phyloP scores from a whole-genome alignment of 2,113 vertebrate genomes.

The Nestor notabilis region DNA sequence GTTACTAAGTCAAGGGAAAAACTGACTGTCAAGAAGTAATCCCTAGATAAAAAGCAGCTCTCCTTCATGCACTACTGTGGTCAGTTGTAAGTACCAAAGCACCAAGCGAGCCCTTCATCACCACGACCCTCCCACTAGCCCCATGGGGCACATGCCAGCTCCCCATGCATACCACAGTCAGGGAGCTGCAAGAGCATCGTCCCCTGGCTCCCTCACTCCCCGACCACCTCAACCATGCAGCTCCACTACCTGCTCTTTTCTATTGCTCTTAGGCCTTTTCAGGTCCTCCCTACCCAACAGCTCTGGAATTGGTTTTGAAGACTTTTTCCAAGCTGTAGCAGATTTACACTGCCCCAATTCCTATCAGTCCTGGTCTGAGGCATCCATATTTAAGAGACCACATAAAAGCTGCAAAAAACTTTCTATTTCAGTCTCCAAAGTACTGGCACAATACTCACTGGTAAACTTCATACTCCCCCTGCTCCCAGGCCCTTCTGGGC shows the following conservation, averaged over 20 bases:
- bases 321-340: accelerated
- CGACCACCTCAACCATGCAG: accelerated
- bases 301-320: not conserved
- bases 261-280: not conserved
- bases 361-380: accelerated
- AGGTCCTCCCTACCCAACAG: accelerated
- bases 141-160: accelerated
- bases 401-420: not conserved
- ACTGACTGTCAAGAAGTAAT: not conserved
- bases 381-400: not conserved
- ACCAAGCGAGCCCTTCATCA: accelerated
- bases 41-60: not conserved
- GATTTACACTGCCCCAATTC: not conserved
- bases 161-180: accelerated
- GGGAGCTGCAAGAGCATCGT: accelerated
- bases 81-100: accelerated
- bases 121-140: accelerated
- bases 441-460: not conserved
- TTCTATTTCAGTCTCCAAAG: not conserved
- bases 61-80: accelerated
- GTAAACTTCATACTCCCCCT: not conserved
- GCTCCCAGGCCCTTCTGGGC: not conserved
- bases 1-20: not conserved
- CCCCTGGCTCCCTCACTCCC: accelerated
- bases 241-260: not conserved